Base-by-base conservation (phyloP, 2,113 vertebrate species). In the Gavialis gangeticus region DNA sequence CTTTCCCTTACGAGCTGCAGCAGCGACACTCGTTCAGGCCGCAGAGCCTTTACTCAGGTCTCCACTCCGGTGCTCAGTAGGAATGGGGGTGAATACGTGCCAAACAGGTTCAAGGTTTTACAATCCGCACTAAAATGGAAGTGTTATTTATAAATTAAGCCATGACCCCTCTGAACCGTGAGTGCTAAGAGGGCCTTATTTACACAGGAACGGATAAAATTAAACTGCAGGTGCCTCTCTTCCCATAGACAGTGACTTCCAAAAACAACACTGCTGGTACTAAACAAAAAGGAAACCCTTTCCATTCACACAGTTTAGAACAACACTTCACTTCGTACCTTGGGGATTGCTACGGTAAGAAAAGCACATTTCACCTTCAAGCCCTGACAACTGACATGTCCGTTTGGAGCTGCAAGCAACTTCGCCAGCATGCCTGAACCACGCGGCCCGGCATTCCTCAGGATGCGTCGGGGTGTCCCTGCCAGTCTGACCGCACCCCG, bases 191-290 rank as follows among this genome's bases (percentile, higher is more conserved):
- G 79, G 82, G 88, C 71, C 11, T 2, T 92, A 75, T 89, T 93
- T 89, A 90, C 93, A 85, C 85, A 79, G 83, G 91, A 93, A 89
- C 88, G n/a, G 89, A 90, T 89, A 88, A 90, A 96, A 95, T 86
- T 83, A 90, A 90, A 93, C 84, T 8, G 83, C 97, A 97, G 97
- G 96, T 97, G 96, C 91, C 88, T 89, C 92, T 79, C 91, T 95
- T 98, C 97, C 97, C 97, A 97, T 34, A 21, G 90, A 90, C 77
- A 37, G 85, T 57, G 82, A 91, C 94, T 85, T 66, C 94, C 95
- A 96, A 97, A 92, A 95, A 93, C 96, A 97, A 97, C 96, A 96
- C 60, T 3, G 0, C 63, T 66, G 54, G 27, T 25, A 56, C 62
- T 55, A 10, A 89, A 75, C 84, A 1, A 77, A 77, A 27, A 87